These are phyloP conservation scores for Ichneumoninae sp. DNA, from an alignment of 2,888 invertebrate species.

Conservation along the genomic window DNA sequence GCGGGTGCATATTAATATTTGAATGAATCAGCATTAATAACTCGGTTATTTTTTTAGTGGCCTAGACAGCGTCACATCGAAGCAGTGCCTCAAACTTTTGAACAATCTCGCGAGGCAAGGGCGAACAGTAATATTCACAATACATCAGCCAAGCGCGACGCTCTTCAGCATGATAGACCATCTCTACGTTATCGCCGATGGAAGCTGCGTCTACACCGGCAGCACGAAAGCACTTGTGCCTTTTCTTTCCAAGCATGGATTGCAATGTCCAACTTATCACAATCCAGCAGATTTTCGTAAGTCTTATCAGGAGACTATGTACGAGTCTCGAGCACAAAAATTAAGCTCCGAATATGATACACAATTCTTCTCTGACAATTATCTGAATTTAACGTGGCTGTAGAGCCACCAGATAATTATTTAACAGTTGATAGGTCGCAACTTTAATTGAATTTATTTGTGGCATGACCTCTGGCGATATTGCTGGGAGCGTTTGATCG, in stretches of 20 bases:
- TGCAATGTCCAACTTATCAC: slow-evolving; percentile 94
- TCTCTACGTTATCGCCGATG: slow-evolving; percentile 92
- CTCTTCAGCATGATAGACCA: slow-evolving; percentile 95
- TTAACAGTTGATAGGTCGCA: slow-evolving; percentile 6
- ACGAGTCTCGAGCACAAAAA: slow-evolving; percentile 74
- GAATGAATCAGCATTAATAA: background rate
- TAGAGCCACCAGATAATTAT: background rate
- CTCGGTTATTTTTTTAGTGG: slow-evolving; percentile 86
- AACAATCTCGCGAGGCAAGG: slow-evolving; percentile 93
- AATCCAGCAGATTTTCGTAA: slow-evolving; percentile 96
- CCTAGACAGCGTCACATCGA: slow-evolving; percentile 92
- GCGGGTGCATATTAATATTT: background rate
- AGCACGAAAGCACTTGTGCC: slow-evolving; percentile 91
- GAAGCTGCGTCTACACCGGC: slow-evolving; percentile 93
- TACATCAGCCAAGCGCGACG: slow-evolving; percentile 96
- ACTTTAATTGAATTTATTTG: slow-evolving; percentile 9
- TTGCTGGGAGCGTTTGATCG: background rate
- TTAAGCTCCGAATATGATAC: background rate
- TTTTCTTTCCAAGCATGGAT: slow-evolving; percentile 88
- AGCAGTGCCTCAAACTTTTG: slow-evolving; percentile 92
- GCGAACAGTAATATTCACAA: slow-evolving; percentile 93
- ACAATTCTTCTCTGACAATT: background rate
- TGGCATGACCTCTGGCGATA: background rate
- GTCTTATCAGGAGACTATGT: slow-evolving; percentile 77
- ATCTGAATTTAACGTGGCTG: slow-evolving; percentile 47